Evolutionary conservation across 2,888 invertebrate species (phyloP), one percentile per base, ranked within the genome.

Genomic region (Ypsolopha scabrella): DNA sequence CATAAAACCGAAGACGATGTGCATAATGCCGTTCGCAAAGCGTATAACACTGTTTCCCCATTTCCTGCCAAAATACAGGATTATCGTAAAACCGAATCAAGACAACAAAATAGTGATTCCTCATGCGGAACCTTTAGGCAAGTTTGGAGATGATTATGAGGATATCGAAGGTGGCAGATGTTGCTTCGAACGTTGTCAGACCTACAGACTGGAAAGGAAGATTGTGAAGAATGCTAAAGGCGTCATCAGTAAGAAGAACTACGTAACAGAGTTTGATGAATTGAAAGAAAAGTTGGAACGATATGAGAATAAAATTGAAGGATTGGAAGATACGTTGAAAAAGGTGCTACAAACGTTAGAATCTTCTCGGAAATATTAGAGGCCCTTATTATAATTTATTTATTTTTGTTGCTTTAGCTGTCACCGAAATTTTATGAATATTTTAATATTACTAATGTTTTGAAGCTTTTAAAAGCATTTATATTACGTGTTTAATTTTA

Each of bases 21-120:
- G 82, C 43, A 76, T 87, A 11, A 87, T 82, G 57, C 87, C 88
- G 0, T 76, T 91, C 41, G 87, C 88, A 4, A 88, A 78, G 46
- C 79, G 88, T 50, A 89, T 92, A 53, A 90, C 90, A 62, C 68
- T 94, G 41, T 93, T 94, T 64, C 91, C 92, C 0, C 81, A 88
- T 55, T 90, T 89, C 65, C 72, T 92, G 58, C 88, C 89, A 0
- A 87, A 88, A 55, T 90, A 89, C 50, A 88, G 89, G 60, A 88
- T 93, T 50, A 85, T 87, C 36, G 89, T 94, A 11, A 88, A 90
- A 60, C 92, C 92, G 0, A 92, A 93, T 64, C 89, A 89, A 62
- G 73, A 80, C 43, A 91, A 90, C 51, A 87, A 78, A 63, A 88
- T 92, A 35, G 76, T 85, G 51, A 87, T 90, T 50, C 88, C 88